Evolutionary conservation across 92 coral and sea anemone genomes (phyloP).

Genomic region (Heliopora coerulea): DNA sequence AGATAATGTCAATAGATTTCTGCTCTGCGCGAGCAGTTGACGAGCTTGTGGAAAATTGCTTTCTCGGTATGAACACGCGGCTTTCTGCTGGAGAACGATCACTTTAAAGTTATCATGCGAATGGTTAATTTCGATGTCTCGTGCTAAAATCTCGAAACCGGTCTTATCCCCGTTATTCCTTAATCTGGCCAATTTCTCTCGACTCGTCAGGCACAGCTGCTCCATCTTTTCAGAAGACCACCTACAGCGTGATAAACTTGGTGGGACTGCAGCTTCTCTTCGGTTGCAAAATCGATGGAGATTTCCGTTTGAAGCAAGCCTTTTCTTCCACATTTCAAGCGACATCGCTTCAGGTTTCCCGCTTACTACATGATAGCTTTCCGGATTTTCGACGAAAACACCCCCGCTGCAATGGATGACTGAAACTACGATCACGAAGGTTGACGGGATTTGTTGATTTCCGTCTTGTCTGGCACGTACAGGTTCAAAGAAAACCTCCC

Average conservation of each 20-base stretch:
- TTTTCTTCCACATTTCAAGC: constrained; percentile 38
- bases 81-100: constrained; percentile 9
- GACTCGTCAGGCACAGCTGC: neutral
- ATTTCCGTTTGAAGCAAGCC: neutral
- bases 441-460: constrained; percentile 33
- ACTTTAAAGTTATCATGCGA: neutral
- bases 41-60: constrained; percentile 1
- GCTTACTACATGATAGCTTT: constrained; percentile 43
- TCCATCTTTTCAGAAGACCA: neutral
- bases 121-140: neutral
- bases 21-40: neutral
- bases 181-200: constrained; percentile 1
- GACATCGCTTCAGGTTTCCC: constrained; percentile 38
- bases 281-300: neutral
- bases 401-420: constrained; percentile 39
- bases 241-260: neutral
- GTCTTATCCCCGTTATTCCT: constrained; percentile 18
- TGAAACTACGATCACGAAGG: constrained; percentile 42
- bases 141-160: constrained; percentile 6
- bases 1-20: constrained; percentile 5
- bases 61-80: constrained; percentile 26
- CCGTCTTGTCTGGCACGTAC: constrained; percentile 6
- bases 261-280: neutral
- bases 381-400: constrained; percentile 36
- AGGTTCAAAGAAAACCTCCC: constrained; percentile 51